Evolutionary conservation across 2,888 invertebrate species (phyloP).

Genomic region (Pammene aurita): DNA sequence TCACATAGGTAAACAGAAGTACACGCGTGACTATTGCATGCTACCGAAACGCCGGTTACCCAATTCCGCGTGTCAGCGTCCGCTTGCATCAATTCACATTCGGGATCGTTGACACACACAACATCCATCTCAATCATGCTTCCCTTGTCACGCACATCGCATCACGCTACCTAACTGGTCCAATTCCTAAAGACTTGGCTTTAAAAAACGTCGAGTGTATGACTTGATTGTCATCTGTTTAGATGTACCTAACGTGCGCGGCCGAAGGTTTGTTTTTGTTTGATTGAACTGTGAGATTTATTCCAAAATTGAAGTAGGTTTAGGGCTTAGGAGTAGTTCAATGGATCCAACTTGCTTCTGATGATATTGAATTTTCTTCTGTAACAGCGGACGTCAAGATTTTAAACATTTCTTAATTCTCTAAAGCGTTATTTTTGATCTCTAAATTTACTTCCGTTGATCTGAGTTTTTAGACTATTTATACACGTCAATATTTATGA

Average conservation of each 20-base stretch:
- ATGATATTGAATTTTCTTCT: background rate
- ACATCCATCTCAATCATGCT: slow-evolving; percentile 57
- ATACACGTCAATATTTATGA: slow-evolving; percentile 16
- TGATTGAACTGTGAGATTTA: no score
- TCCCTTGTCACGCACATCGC: slow-evolving; percentile 34
- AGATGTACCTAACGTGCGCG: no score
- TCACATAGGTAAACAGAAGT: slow-evolving; percentile 5
- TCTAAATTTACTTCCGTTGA: background rate
- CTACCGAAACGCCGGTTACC: slow-evolving; percentile 28
- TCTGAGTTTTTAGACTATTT: background rate
- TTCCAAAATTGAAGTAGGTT: no score
- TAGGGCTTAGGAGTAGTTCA: no score
- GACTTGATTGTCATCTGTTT: slow-evolving; percentile 1
- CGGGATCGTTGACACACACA: slow-evolving; percentile 55
- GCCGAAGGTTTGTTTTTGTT: no score
- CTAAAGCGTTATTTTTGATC: slow-evolving; percentile 7
- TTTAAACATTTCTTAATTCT: background rate
- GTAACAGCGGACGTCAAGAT: background rate
- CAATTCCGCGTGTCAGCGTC: slow-evolving; percentile 30
- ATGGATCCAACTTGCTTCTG: no score
- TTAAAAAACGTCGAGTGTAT: background rate
- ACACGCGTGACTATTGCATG: slow-evolving; percentile 22
- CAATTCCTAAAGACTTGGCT: background rate
- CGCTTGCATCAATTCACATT: slow-evolving; percentile 41
- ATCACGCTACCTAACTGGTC: slow-evolving; percentile 20